phyloP scores from a whole-genome alignment of 2,888 invertebrate genomes.

The Drosophila formosana region DNA sequence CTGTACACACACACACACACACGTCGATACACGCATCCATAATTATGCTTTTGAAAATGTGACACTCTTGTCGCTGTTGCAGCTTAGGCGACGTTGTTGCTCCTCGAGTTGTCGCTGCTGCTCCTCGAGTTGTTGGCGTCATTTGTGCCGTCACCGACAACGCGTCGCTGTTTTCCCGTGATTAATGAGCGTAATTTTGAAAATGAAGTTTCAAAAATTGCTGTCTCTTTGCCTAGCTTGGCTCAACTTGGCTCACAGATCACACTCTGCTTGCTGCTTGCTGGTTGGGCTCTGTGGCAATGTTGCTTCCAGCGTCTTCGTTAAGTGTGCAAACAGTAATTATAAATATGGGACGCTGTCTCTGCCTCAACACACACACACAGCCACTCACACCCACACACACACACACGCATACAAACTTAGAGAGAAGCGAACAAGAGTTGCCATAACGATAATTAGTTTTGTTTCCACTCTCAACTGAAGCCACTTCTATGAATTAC shows the following conservation, averaged over 20 bases:
- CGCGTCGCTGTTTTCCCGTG: conserved; percentile 45
- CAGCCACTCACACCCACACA: not conserved
- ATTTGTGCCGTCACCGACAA: conserved; percentile 26
- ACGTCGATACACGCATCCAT: conserved; percentile 31
- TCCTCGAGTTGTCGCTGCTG: conserved; percentile 6
- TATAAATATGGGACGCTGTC: conserved; percentile 63
- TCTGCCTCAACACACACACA: conserved; percentile 15
- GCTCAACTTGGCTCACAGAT: conserved; percentile 1
- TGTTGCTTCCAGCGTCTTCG: conserved; percentile 45
- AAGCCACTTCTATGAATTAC: conserved; percentile 54
- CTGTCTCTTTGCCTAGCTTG: conserved; percentile 12
- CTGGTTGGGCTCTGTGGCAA: conserved; percentile 4
- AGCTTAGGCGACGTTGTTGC: not conserved
- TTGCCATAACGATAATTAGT: conserved; percentile 74
- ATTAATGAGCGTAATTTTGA: conserved; percentile 72
- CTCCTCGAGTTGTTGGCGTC: conserved; percentile 1
- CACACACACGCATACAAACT: conserved; percentile 7
- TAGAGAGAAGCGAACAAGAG: conserved; percentile 50
- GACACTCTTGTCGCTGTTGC: conserved; percentile 13
- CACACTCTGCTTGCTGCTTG: not conserved
- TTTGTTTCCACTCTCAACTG: conserved; percentile 64
- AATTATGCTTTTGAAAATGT: conserved; percentile 28
- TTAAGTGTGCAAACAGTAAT: conserved; percentile 77
- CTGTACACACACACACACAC: conserved; percentile 17
- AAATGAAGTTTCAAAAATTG: conserved; percentile 65